phyloP scores from a whole-genome alignment of 1,140 invertebrate species.

The Trichogramma pretiosum region DNA sequence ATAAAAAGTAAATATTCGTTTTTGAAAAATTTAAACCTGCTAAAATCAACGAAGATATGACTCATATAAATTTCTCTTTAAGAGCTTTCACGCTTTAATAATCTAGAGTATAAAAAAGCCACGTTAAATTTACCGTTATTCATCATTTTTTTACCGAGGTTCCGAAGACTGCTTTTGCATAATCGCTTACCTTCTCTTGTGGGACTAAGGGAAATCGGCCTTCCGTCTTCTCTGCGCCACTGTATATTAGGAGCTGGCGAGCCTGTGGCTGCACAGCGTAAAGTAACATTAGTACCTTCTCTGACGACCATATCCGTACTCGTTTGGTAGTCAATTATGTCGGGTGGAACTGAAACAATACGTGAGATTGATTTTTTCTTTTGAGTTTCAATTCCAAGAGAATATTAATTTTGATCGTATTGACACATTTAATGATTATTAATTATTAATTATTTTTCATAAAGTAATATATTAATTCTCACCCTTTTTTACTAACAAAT shows the following conservation, averaged over 20 bases:
- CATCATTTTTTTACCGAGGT: not conserved
- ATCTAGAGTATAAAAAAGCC: no score
- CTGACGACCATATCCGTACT: slow-evolving; percentile 82
- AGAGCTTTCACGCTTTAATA: no score
- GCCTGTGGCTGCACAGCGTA: slow-evolving; percentile 72
- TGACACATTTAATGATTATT: no score
- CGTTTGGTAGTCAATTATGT: slow-evolving; percentile 75
- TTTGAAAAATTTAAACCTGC: slow-evolving; percentile 25
- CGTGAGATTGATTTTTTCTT: no score
- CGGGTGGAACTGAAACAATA: slow-evolving; percentile 66
- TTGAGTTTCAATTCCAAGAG: no score
- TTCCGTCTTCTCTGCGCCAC: slow-evolving; percentile 74
- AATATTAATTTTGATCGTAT: no score
- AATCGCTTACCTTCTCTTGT: slow-evolving; percentile 37
- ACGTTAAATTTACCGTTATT: no score
- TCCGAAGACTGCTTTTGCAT: slow-evolving; percentile 8
- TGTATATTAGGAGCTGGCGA: slow-evolving; percentile 73
- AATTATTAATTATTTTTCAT: no score
- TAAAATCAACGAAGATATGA: slow-evolving; percentile 23
- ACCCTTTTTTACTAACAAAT: no score
- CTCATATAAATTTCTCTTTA: no score
- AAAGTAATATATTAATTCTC: no score
- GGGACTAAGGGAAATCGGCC: slow-evolving; percentile 53
- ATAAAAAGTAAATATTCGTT: no score
- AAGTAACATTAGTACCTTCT: slow-evolving; percentile 75